These are phyloP conservation scores for Dufourea novaeangliae DNA, from an alignment of 1,140 invertebrate genomes.

Conservation along the genomic window DNA sequence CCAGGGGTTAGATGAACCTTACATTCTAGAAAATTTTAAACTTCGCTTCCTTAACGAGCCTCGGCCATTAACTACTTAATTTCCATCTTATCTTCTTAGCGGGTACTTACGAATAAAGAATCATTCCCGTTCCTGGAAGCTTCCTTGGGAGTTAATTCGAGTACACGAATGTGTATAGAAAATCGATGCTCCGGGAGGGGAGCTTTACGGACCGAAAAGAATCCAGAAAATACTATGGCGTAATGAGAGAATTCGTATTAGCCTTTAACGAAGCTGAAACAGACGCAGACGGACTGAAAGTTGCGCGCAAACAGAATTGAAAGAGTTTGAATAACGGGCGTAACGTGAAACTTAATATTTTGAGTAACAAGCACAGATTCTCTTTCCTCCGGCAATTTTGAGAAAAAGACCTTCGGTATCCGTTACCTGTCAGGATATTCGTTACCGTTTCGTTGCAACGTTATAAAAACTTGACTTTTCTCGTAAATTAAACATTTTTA, in stretches of 20 bases:
- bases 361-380: constrained; percentile 59
- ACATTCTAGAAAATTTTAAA: constrained; percentile 18
- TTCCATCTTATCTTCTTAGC: constrained; percentile 8
- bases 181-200: not conserved
- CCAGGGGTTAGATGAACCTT: not conserved
- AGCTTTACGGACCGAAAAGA: not conserved
- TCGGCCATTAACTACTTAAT: constrained; percentile 12
- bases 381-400: constrained; percentile 46
- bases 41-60: constrained; percentile 24
- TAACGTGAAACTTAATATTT: constrained; percentile 63
- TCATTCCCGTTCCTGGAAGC: not conserved
- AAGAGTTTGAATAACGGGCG: constrained; percentile 57
- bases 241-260: constrained; percentile 42
- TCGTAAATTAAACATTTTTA: not conserved
- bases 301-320: constrained; percentile 48
- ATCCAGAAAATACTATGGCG: not conserved
- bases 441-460: not conserved
- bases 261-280: constrained; percentile 49
- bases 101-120: constrained; percentile 13
- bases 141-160: not conserved
- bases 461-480: not conserved
- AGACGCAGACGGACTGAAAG: constrained; percentile 37
- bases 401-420: not conserved
- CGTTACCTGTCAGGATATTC: not conserved
- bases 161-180: not conserved